Base-by-base conservation (phyloP, 64 coral and sea anemone genomes). In the Porites australiensis region DNA sequence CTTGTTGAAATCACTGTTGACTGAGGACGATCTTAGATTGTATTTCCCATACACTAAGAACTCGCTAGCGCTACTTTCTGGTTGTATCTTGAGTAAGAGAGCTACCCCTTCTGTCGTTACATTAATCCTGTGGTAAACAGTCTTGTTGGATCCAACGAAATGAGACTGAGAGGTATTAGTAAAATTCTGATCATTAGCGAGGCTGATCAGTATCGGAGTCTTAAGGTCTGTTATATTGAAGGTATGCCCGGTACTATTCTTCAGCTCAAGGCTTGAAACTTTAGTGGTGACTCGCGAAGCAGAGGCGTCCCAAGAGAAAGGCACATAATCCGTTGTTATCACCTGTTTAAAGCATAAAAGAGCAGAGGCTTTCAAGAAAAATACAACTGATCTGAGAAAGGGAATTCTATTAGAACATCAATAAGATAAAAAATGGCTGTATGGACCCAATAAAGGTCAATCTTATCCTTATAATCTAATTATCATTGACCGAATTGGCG, bases 71-170 rank as follows among this genome's bases (percentile, higher is more conserved):
- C 78, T 46, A 46, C 78, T 46, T 64, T 89, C 43, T 63, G 87
- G 87, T 45, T n/a, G 73, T n/a, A 89, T 45, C 20, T 67, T 89
- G 0, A 89, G 45, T 53, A 89, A 37, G 73, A 89, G 60, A 22
- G 44, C 62, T 58, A 77, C 65, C 13, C 77, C 77, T 22, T 22
- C 2, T 1, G 21, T 4, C 3, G 77, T 80, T 11, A 80, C 53
- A 16, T 61, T 60, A 13, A 80, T 80, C 54, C 44, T 80, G n/a
- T 60, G 55, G 10, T 60, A 80, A 5, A 80, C 77, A 4, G 77
- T 80, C 6, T 60, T 80, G 22, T 45, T 27, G 54, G 77, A 21
- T 37, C 77, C 77, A 80, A 80, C 2, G 53, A 14, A 80, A 60
- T 80, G 22, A 60, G 77, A 16, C 44, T 2, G 77, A 2, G 77